Evolutionary conservation across 2,888 invertebrate species (phyloP).

Genomic region (Nemapogon koenigi): DNA sequence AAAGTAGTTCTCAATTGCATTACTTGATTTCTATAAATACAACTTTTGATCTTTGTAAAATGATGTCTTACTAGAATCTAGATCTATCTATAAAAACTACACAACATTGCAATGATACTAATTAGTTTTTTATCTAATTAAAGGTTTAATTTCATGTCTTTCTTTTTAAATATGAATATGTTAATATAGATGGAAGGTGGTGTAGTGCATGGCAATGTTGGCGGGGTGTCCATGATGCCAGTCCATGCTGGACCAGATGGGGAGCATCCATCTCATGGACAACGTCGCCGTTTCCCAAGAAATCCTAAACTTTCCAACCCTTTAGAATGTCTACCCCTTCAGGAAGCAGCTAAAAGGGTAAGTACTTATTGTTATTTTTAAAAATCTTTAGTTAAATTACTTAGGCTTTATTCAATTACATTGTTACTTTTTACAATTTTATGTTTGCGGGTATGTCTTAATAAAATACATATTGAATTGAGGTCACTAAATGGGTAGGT

Average conservation of each 20-base stretch:
- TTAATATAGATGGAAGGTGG: constrained; percentile 45
- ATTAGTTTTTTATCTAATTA: too few species aligned
- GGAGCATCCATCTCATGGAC: constrained; percentile 42
- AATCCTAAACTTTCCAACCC: constrained; percentile 47
- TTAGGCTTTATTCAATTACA: constrained; percentile 11
- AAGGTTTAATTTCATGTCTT: neutral
- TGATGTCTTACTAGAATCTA: too few species aligned
- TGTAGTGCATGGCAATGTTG: constrained; percentile 29
- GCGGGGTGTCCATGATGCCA: constrained; percentile 37
- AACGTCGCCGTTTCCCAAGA: constrained; percentile 46
- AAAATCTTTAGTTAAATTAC: constrained; percentile 11
- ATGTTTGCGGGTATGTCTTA: too few species aligned
- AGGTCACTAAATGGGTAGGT: too few species aligned
- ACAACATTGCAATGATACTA: too few species aligned
- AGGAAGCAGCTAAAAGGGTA: constrained; percentile 75
- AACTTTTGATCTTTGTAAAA: too few species aligned
- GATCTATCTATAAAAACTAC: too few species aligned
- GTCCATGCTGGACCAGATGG: constrained; percentile 50
- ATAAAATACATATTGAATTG: too few species aligned
- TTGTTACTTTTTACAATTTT: constrained; percentile 8
- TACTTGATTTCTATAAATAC: too few species aligned
- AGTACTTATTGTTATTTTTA: constrained; percentile 16
- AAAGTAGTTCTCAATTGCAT: too few species aligned
- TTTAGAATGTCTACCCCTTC: constrained; percentile 67
- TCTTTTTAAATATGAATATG: constrained; percentile 6